Evolutionary conservation across 2,113 vertebrate genomes (phyloP).

Genomic region (Hystrix brachyura): DNA sequence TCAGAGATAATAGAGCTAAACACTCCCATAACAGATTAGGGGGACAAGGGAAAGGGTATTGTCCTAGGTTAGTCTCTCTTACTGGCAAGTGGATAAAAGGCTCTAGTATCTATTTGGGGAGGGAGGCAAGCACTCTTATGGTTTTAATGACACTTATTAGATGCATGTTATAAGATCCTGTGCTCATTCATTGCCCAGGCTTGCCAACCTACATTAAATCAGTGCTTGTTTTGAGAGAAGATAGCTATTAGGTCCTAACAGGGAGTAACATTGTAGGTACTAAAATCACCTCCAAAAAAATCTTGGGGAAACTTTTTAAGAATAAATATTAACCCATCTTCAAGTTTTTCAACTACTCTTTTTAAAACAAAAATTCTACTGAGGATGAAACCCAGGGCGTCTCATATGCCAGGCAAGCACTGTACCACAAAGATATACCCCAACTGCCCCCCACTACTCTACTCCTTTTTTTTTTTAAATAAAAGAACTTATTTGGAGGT

Average conservation of each 20-base stretch:
- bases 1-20: neutral
- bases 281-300: conserved; percentile 8
- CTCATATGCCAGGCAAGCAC: neutral
- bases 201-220: neutral
- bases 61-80: neutral
- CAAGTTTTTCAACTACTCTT: conserved; percentile 33
- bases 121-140: neutral
- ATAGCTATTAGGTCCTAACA: neutral
- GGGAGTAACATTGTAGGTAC: neutral
- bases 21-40: neutral
- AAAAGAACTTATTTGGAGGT: too few relatives aligned
- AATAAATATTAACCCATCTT: conserved; percentile 32
- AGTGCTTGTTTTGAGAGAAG: conserved; percentile 43
- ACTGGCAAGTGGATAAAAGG: neutral
- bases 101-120: neutral
- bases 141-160: neutral
- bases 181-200: neutral
- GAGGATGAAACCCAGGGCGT: neutral
- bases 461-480: too few relatives aligned
- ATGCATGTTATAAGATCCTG: neutral
- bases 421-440: neutral
- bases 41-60: neutral
- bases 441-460: too few relatives aligned
- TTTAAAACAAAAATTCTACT: neutral
- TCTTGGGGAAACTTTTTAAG: neutral